Percentiles rank a stretch among this genome's conserved stretches.
Evolutionary conservation across 2,797 vertebrate species (phyloP).

Genomic region (Dermochelys coriacea): DNA sequence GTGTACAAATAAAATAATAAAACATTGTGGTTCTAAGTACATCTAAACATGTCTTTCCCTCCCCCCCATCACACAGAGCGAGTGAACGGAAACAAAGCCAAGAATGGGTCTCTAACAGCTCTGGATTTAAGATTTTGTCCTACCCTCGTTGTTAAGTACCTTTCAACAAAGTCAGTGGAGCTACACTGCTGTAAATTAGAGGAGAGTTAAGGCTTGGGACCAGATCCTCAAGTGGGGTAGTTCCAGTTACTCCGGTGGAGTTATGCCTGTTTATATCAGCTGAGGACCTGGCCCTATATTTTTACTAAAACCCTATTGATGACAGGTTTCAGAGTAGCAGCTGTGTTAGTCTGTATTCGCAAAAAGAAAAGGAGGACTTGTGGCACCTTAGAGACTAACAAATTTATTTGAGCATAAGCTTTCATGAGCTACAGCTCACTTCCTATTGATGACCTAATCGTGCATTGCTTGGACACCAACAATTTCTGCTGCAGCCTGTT

Average conservation of each 20-base stretch:
- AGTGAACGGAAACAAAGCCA: background rate
- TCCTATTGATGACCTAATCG: background rate
- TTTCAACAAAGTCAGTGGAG: background rate
- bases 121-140: background rate
- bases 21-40: background rate
- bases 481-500: background rate
- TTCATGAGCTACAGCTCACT: too few relatives aligned
- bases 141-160: background rate
- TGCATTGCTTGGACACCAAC: background rate
- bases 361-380: too few relatives aligned
- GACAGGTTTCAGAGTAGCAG: too few relatives aligned
- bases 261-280: background rate
- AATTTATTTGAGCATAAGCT: too few relatives aligned
- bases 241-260: background rate
- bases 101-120: background rate
- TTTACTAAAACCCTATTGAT: background rate
- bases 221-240: background rate
- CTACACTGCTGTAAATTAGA: background rate
- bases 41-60: background rate
- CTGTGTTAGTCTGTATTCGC: too few relatives aligned
- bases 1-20: background rate
- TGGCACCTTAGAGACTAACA: too few relatives aligned
- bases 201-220: background rate
- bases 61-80: background rate
- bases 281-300: background rate